Conservation (phyloP, 2,888 invertebrate species). For the Beris morrisii region DNA sequence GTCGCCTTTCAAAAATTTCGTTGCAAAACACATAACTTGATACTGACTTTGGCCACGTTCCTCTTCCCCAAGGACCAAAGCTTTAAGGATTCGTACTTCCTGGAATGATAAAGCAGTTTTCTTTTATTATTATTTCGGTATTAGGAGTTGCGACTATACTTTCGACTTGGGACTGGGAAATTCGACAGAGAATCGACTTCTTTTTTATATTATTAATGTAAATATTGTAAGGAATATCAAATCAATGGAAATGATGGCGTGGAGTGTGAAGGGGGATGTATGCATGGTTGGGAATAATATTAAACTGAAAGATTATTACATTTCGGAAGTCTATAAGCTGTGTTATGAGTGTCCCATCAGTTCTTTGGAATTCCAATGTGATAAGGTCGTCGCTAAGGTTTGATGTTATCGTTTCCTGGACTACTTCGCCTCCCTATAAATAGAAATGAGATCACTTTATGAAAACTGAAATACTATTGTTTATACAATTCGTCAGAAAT, state of each 20-base stretch:
- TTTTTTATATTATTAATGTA: too few species aligned
- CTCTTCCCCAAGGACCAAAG: constrained; percentile 87
- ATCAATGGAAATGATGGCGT: too few species aligned
- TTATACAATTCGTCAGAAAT: too few species aligned
- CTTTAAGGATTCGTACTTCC: constrained; percentile 92
- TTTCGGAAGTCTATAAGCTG: constrained; percentile 93
- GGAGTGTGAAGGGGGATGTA: too few species aligned
- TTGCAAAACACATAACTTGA: constrained; percentile 89
- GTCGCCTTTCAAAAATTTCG: constrained; percentile 86
- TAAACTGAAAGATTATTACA: constrained; percentile 60
- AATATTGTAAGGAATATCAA: too few species aligned
- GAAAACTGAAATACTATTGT: too few species aligned
- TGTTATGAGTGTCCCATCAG: constrained; percentile 88
- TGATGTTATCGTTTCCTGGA: constrained; percentile 88
- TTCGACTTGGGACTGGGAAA: too few species aligned
- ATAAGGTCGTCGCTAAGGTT: constrained; percentile 91
- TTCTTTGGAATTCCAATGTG: constrained; percentile 83
- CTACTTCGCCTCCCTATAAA: constrained; percentile 87
- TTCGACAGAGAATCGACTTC: too few species aligned
- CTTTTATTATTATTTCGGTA: not conserved
- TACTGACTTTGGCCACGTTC: constrained; percentile 87
- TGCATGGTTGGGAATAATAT: too few species aligned
- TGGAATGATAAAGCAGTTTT: constrained; percentile 55
- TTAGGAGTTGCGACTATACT: too few species aligned
- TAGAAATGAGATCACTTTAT: constrained; percentile 38